Conservation (phyloP, 2,888 invertebrate genomes). For the Oligia fasciuncula region DNA sequence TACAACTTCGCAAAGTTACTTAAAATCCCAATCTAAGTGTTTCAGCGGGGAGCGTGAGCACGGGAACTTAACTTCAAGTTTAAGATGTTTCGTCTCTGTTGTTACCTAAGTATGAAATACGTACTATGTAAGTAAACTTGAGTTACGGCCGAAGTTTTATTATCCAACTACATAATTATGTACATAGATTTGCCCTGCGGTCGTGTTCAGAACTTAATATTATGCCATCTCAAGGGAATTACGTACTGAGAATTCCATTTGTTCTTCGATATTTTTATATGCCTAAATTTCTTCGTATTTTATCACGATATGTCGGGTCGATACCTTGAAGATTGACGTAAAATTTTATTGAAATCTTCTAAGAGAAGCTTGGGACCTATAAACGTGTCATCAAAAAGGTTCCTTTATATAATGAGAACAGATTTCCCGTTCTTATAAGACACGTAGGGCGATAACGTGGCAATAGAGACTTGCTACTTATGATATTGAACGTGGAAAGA, state of each 20-base stretch:
- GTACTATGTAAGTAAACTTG: conserved; percentile 42
- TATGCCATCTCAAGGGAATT: conserved; percentile 33
- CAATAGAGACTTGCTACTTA: conserved; percentile 6
- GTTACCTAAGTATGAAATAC: conserved; percentile 25
- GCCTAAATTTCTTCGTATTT: conserved; percentile 24
- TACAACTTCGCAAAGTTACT: conserved; percentile 47
- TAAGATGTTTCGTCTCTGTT: conserved; percentile 37
- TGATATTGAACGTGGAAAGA: background rate
- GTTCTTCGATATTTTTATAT: conserved; percentile 39
- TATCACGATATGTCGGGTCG: conserved; percentile 40
- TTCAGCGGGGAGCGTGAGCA: conserved; percentile 36
- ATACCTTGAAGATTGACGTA: conserved; percentile 48
- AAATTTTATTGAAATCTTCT: conserved; percentile 61
- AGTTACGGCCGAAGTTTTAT: conserved; percentile 49
- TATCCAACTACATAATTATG: conserved; percentile 18
- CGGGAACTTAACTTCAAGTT: conserved; percentile 46
- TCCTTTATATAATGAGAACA: conserved; percentile 19
- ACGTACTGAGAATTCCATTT: conserved; percentile 38
- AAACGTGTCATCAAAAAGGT: conserved; percentile 51
- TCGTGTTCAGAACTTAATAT: conserved; percentile 36
- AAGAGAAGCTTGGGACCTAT: conserved; percentile 36
- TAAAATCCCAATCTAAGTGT: conserved; percentile 57
- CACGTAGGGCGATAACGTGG: conserved; percentile 38
- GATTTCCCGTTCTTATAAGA: conserved; percentile 34
- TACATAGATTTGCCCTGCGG: conserved; percentile 36